Percentiles rank a stretch among this genome's conserved stretches.
Conservation (phyloP, 1,140 invertebrate genomes). For the Heliconius hermathena region DNA sequence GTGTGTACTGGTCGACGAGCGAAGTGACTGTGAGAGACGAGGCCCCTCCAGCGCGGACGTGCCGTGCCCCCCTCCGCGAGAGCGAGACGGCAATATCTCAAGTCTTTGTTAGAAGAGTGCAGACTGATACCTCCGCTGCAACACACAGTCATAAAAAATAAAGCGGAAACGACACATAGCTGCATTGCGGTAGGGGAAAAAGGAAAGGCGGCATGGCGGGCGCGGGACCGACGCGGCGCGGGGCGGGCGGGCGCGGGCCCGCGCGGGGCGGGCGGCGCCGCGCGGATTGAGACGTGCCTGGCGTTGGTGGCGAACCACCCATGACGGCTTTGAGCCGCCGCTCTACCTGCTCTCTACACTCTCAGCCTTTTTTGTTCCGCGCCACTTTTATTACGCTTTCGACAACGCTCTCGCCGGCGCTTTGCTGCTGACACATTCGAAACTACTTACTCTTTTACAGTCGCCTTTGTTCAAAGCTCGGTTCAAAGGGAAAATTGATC, state of each 20-base stretch:
- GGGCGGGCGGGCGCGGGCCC: slow-evolving; percentile 61
- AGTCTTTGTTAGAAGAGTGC: slow-evolving; percentile 65
- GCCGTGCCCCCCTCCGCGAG: slow-evolving; percentile 46
- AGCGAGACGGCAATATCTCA: slow-evolving; percentile 58
- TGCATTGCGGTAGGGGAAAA: slow-evolving; percentile 82
- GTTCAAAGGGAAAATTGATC: slow-evolving; percentile 76
- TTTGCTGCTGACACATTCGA: slow-evolving; percentile 74
- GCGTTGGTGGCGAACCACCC: slow-evolving; percentile 84
- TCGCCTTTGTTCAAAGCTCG: slow-evolving; percentile 64
- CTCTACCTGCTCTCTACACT: slow-evolving; percentile 67
- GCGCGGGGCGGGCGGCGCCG: slow-evolving; percentile 66
- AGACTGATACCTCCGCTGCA: slow-evolving; percentile 76
- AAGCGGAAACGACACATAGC: slow-evolving; percentile 82
- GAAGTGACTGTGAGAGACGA: slow-evolving; percentile 73
- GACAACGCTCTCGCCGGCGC: slow-evolving; percentile 66
- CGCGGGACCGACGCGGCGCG: slow-evolving; percentile 57
- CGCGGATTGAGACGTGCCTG: slow-evolving; percentile 77
- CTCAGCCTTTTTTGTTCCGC: slow-evolving; percentile 68
- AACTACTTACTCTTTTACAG: slow-evolving; percentile 77
- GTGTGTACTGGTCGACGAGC: slow-evolving; percentile 61
- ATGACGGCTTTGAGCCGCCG: slow-evolving; percentile 86
- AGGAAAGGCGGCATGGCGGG: slow-evolving; percentile 78
- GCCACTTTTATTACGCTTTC: slow-evolving; percentile 77
- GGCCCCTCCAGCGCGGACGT: slow-evolving; percentile 65
- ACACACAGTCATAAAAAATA: slow-evolving; percentile 76